Conservation (phyloP, 1,140 invertebrate species). For the Dendroctonus ponderosae region DNA sequence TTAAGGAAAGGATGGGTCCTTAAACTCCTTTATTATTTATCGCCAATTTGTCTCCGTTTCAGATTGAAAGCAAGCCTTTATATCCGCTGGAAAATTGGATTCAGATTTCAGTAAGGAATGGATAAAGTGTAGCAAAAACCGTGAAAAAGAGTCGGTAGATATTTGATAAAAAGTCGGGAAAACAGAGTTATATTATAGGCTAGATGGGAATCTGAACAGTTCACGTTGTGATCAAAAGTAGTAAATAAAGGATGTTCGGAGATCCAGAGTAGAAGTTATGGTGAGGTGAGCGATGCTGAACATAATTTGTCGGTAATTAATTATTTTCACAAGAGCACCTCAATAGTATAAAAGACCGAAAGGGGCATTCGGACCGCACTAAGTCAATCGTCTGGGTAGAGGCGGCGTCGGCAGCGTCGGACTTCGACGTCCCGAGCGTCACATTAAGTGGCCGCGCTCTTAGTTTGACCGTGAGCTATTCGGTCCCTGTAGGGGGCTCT, state of each 20-base stretch:
- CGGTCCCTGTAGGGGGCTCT: slow-evolving; percentile 43
- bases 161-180: no score
- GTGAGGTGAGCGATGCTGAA: not conserved
- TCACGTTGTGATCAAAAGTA: no score
- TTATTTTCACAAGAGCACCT: slow-evolving; percentile 23
- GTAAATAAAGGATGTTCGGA: no score
- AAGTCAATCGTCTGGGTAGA: slow-evolving; percentile 34
- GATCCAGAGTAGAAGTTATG: no score
- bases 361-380: slow-evolving; percentile 30
- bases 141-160: not conserved
- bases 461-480: slow-evolving; percentile 52
- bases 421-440: slow-evolving; percentile 48
- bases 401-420: slow-evolving; percentile 25
- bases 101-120: not conserved
- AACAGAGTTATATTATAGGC: no score
- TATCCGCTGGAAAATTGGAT: slow-evolving; percentile 2
- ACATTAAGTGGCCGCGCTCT: slow-evolving; percentile 51
- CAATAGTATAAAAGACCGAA: slow-evolving; percentile 18
- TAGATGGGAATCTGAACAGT: no score
- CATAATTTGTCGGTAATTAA: slow-evolving; percentile 15
- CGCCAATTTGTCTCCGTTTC: slow-evolving; percentile 17
- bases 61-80: slow-evolving; percentile 3
- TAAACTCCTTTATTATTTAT: slow-evolving; percentile 24
- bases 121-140: not conserved
- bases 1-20: slow-evolving; percentile 26